These are phyloP conservation scores for Bibio marci DNA, from an alignment of 2,888 invertebrate genomes.

Conservation along the genomic window DNA sequence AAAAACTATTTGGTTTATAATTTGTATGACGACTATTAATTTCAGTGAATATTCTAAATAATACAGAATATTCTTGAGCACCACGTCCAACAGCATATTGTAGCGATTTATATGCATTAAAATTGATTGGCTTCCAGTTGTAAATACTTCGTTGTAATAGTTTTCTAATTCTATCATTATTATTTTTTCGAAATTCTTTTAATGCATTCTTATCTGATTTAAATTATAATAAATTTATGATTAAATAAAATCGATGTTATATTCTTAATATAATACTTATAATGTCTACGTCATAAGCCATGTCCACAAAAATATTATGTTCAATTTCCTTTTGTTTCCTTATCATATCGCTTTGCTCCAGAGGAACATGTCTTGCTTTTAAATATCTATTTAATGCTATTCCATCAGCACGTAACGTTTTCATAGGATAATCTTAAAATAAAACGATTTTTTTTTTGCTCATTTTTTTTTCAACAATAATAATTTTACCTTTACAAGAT, in stretches of 20 bases:
- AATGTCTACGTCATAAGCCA: not conserved
- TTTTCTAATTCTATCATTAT: conserved; percentile 36
- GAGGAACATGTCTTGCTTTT: conserved; percentile 41
- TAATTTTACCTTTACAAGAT: conserved; percentile 30
- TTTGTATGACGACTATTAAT: conserved; percentile 42
- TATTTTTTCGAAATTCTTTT: conserved; percentile 28
- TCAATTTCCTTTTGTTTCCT: conserved; percentile 30
- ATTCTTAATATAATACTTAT: no score
- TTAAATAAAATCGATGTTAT: no score
- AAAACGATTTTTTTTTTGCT: not conserved
- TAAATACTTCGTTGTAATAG: conserved; percentile 43
- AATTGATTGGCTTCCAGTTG: conserved; percentile 57
- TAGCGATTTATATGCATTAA: conserved; percentile 42
- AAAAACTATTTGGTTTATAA: conserved; percentile 56
- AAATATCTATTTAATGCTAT: conserved; percentile 40
- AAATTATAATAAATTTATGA: no score
- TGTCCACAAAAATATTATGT: conserved; percentile 18
- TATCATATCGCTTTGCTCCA: conserved; percentile 37
- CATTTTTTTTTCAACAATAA: not conserved
- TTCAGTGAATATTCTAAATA: conserved; percentile 55
- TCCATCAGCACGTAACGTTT: conserved; percentile 36
- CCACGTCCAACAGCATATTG: conserved; percentile 56
- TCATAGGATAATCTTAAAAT: conserved; percentile 36
- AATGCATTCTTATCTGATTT: conserved; percentile 3
- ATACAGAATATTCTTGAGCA: conserved; percentile 56